Conservation (phyloP, 2,797 vertebrate species). For the Hybognathus amarus region DNA sequence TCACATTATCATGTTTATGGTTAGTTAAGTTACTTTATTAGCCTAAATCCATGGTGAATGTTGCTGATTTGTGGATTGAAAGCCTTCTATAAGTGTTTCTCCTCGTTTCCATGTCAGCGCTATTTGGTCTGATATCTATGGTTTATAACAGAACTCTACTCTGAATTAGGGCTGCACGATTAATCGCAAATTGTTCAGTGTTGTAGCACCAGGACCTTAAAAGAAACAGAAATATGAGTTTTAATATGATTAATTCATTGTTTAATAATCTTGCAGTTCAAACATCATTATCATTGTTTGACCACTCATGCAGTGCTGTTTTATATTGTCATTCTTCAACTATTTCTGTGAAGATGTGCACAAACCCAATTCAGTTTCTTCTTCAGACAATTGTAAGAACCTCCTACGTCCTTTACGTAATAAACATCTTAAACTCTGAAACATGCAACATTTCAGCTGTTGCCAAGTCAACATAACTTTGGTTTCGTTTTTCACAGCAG, state of each 20-base stretch:
- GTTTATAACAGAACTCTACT: too few relatives aligned
- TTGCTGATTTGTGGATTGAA: too few relatives aligned
- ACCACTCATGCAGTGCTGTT: neutral
- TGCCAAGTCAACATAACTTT: constrained; percentile 32
- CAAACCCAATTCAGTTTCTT: neutral
- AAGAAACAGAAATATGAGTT: neutral
- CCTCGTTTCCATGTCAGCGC: too few relatives aligned
- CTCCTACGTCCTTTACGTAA: constrained; percentile 7
- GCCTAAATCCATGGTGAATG: too few relatives aligned
- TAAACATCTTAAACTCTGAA: constrained; percentile 23
- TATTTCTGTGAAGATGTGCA: neutral
- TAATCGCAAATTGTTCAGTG: too few relatives aligned
- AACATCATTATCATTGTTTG: neutral
- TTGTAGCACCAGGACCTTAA: neutral
- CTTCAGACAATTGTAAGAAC: constrained; percentile 11
- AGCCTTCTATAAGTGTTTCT: too few relatives aligned
- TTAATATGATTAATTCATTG: neutral
- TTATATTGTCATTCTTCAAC: neutral
- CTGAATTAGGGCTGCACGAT: too few relatives aligned
- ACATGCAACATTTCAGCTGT: constrained; percentile 38
- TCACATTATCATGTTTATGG: too few relatives aligned
- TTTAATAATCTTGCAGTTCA: neutral
- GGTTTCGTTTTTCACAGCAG: constrained; percentile 27
- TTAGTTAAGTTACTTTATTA: too few relatives aligned
- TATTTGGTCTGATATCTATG: too few relatives aligned